Percentiles rank a stretch among this genome's conserved stretches.
Evolutionary conservation across 2,888 invertebrate species (phyloP).

Genomic region (Trypoxylon attenuatum): DNA sequence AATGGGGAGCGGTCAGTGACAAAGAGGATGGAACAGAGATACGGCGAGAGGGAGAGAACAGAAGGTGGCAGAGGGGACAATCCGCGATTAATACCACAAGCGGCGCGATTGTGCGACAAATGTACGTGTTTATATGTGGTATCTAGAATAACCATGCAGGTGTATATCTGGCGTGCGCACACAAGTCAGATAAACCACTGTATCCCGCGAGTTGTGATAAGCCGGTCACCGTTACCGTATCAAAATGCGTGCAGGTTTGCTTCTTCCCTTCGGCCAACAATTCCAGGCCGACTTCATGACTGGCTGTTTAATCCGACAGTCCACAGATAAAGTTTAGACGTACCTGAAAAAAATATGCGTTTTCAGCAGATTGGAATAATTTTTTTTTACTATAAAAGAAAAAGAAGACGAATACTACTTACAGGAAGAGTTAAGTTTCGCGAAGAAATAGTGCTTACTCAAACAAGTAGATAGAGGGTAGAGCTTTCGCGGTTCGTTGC

Average conservation of each 20-base stretch:
- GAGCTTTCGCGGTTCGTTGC: slow-evolving; percentile 25
- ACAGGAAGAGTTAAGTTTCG: too few relatives aligned
- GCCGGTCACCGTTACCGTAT: slow-evolving; percentile 4
- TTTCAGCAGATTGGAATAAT: too few relatives aligned
- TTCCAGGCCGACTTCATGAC: background rate
- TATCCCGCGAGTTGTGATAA: slow-evolving; percentile 5
- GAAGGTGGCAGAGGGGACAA: too few relatives aligned
- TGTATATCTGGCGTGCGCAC: slow-evolving; percentile 10
- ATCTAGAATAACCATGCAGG: slow-evolving; percentile 9
- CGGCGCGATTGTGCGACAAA: slow-evolving; percentile 1
- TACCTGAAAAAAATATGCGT: too few relatives aligned
- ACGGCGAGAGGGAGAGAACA: too few relatives aligned
- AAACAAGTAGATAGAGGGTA: background rate
- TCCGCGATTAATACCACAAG: slow-evolving; percentile 3
- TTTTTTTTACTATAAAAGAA: too few relatives aligned
- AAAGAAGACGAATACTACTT: too few relatives aligned
- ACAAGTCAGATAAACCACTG: slow-evolving; percentile 16
- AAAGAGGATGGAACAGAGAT: too few relatives aligned
- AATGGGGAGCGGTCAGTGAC: too few relatives aligned
- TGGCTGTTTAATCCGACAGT: background rate
- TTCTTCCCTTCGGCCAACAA: background rate
- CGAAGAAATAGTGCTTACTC: slow-evolving; percentile 1
- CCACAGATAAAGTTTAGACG: background rate
- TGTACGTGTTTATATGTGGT: slow-evolving; percentile 7
- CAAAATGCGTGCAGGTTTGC: slow-evolving; percentile 11